Conservation (phyloP, 2,797 vertebrate species). For the Crypturellus tataupa region DNA sequence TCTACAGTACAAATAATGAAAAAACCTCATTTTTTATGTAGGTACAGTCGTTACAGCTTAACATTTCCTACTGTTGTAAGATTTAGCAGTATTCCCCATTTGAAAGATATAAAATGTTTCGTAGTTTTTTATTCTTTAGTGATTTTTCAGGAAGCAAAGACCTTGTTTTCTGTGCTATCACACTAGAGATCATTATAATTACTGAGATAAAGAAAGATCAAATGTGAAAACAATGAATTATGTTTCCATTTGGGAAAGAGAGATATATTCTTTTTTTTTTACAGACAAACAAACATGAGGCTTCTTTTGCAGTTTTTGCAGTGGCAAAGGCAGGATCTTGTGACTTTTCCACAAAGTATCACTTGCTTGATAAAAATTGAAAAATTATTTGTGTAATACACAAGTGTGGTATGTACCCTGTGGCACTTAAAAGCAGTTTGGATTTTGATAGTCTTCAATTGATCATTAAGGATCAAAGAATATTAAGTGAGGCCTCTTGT, state of each 20-base stretch:
- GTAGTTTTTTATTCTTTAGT: conserved; percentile 19
- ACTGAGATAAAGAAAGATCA: background rate
- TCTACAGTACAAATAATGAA: background rate
- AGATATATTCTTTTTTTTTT: background rate
- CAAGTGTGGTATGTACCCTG: background rate
- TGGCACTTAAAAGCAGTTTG: background rate
- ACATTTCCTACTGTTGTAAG: background rate
- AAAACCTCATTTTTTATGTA: background rate
- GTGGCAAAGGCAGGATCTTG: background rate
- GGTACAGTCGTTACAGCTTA: background rate
- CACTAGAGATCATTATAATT: background rate
- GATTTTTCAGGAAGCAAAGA: conserved; percentile 8
- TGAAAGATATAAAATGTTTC: background rate
- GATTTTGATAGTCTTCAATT: conserved; percentile 11
- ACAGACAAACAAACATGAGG: background rate
- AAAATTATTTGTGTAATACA: background rate
- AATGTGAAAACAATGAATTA: background rate
- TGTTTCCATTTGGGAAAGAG: background rate
- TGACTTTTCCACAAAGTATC: background rate
- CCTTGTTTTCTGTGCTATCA: conserved; percentile 32
- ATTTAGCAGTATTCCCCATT: background rate
- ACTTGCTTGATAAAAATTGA: background rate
- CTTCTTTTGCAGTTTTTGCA: background rate
- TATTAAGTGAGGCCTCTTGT: background rate
- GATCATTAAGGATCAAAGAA: background rate